Percentiles rank a stretch among this genome's conserved stretches.
Evolutionary conservation across 2,888 invertebrate species (phyloP).

Genomic region (Poecilus cupreus): DNA sequence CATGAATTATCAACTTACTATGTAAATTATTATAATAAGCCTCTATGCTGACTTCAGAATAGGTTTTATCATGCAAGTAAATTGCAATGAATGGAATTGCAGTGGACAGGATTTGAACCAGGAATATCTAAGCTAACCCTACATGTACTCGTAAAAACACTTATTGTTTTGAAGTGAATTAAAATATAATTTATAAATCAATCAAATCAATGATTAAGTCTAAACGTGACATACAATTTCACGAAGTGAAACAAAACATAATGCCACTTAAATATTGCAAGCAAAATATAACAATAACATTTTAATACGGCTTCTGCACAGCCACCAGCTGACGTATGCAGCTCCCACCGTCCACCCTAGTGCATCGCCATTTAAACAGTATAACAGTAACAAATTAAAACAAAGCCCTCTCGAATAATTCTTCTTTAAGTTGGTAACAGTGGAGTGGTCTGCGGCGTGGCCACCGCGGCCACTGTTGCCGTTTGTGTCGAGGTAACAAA

Average conservation of each 20-base stretch:
- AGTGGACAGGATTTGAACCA: no score
- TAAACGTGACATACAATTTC: neutral
- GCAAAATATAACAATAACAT: conserved; percentile 2
- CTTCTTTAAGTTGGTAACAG: conserved; percentile 64
- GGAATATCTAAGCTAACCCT: no score
- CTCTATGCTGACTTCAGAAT: no score
- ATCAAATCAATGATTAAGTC: neutral
- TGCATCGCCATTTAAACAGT: conserved; percentile 30
- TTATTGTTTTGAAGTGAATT: neutral
- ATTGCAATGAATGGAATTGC: no score
- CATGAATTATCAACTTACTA: no score
- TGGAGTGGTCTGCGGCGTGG: conserved; percentile 66
- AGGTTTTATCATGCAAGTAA: no score
- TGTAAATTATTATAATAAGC: no score
- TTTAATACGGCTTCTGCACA: neutral
- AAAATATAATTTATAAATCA: conserved; percentile 1
- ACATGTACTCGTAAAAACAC: neutral
- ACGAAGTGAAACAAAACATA: neutral
- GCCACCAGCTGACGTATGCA: neutral
- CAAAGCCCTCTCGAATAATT: neutral
- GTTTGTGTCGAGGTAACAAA: conserved; percentile 71
- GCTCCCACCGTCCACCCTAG: neutral
- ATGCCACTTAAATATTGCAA: neutral
- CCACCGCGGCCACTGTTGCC: conserved; percentile 66
- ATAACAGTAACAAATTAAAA: conserved; percentile 36